Conservation (phyloP, 23 tunicate genomes). For the Styela plicata region DNA sequence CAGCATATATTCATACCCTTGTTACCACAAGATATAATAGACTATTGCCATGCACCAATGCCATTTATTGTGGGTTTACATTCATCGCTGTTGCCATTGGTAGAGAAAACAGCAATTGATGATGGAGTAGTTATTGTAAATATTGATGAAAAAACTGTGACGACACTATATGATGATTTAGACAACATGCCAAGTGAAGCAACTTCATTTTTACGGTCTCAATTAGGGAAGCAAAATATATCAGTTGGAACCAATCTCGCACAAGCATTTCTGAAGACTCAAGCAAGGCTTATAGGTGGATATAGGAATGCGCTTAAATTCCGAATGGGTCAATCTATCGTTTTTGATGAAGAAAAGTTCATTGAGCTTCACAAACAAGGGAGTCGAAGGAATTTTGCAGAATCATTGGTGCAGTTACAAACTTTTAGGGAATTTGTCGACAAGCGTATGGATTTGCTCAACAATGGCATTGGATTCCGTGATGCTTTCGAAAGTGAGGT, state of each 20-base stretch:
- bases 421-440: conserved; percentile 79
- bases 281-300: conserved; percentile 81
- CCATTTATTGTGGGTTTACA: conserved; percentile 84
- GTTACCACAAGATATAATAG: conserved; percentile 73
- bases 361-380: conserved; percentile 56
- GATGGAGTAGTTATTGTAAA: conserved; percentile 72
- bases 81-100: conserved; percentile 63
- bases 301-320: conserved; percentile 66
- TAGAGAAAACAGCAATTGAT: conserved; percentile 38
- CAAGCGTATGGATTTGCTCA: conserved; percentile 75
- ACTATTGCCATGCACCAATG: conserved; percentile 93
- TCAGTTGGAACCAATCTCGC: conserved; percentile 56
- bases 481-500: conserved; percentile 78
- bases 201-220: conserved; percentile 58
- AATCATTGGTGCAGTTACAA: conserved; percentile 59
- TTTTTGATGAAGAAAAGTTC: conserved; percentile 79
- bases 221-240: conserved; percentile 49
- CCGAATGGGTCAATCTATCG: conserved; percentile 43
- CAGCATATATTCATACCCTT: conserved; percentile 92
- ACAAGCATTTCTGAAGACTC: conserved; percentile 57
- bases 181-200: conserved; percentile 70
- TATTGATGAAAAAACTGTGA: conserved; percentile 60
- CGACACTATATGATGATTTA: conserved; percentile 39
- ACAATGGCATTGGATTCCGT: conserved; percentile 75
- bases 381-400: conserved; percentile 52